Percentiles rank a stretch among this genome's conserved stretches.
Conservation (phyloP, 2,113 vertebrate species). For the Cephalopholis sonnerati region DNA sequence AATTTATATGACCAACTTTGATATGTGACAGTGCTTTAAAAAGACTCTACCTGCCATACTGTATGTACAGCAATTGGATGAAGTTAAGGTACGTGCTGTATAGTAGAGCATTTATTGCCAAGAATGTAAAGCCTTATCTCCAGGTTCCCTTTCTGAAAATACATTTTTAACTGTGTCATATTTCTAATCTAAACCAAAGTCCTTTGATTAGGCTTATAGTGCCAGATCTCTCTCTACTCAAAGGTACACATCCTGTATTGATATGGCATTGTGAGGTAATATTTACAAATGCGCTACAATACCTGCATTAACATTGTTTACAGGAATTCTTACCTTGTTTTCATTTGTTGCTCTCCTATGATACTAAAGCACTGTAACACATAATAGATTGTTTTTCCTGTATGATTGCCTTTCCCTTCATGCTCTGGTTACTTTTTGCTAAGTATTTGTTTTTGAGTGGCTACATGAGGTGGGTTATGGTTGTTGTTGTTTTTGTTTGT, state of each 20-base stretch:
- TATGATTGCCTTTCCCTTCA: slow-evolving; percentile 29
- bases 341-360: slow-evolving; percentile 2
- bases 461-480: slow-evolving; percentile 42
- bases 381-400: background rate
- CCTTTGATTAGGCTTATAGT: slow-evolving; percentile 15
- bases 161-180: slow-evolving; percentile 15
- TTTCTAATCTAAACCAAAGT: slow-evolving; percentile 59
- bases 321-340: slow-evolving; percentile 38
- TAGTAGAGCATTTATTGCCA: slow-evolving; percentile 39
- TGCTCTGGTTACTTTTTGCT: slow-evolving; percentile 12
- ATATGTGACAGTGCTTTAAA: slow-evolving; percentile 49
- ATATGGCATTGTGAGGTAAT: slow-evolving; percentile 23
- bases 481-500: slow-evolving; percentile 40
- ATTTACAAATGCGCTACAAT: slow-evolving; percentile 35
- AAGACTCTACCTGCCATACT: slow-evolving; percentile 30
- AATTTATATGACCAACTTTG: slow-evolving; percentile 24
- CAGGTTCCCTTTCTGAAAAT: slow-evolving; percentile 3
- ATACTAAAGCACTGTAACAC: slow-evolving; percentile 42
- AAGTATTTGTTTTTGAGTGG: slow-evolving; percentile 39
- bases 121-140: slow-evolving; percentile 44
- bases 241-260: slow-evolving; percentile 49
- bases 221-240: slow-evolving; percentile 37
- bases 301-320: slow-evolving; percentile 60
- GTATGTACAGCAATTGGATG: slow-evolving; percentile 21
- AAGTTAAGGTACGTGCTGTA: slow-evolving; percentile 29